These are phyloP conservation scores for Entomobrya multifasciata DNA, from an alignment of 2,888 invertebrate species.

Conservation along the genomic window DNA sequence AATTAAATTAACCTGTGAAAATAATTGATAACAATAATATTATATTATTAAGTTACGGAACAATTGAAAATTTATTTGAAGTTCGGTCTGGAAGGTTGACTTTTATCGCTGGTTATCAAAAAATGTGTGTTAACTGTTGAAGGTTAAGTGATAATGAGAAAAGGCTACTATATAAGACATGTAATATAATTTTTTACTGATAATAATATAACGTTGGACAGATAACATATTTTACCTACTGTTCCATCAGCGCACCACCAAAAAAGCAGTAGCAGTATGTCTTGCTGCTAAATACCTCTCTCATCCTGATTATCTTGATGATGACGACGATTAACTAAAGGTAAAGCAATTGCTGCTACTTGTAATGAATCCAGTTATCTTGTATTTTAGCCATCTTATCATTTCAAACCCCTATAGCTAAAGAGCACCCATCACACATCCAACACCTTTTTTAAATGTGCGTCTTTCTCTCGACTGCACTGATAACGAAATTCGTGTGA, in stretches of 20 bases:
- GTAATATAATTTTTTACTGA: too few species aligned
- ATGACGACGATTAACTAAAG: too few species aligned
- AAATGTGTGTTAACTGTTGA: constrained; percentile 49
- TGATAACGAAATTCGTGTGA: constrained; percentile 65
- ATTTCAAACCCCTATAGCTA: too few species aligned
- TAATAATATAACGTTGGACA: constrained; percentile 45
- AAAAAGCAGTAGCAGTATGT: too few species aligned
- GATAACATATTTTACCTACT: constrained; percentile 62
- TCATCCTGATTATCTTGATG: constrained; percentile 23
- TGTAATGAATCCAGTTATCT: constrained; percentile 41
- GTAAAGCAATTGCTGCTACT: constrained; percentile 29
- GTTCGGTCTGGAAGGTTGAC: not conserved
- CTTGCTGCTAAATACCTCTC: constrained; percentile 65
- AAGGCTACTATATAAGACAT: too few species aligned
- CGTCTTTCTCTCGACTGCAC: too few species aligned
- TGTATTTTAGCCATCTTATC: not conserved
- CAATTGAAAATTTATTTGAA: too few species aligned
- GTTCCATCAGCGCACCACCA: too few species aligned
- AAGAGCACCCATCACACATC: too few species aligned
- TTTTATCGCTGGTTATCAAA: not conserved
- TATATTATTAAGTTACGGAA: too few species aligned
- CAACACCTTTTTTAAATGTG: constrained; percentile 66
- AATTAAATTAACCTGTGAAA: not conserved
- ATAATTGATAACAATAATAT: not conserved
- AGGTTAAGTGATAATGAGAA: constrained; percentile 62